Evolutionary conservation across 2,888 invertebrate genomes (phyloP), one percentile per base, ranked within the genome.

Genomic region (Limnephilus lunatus): DNA sequence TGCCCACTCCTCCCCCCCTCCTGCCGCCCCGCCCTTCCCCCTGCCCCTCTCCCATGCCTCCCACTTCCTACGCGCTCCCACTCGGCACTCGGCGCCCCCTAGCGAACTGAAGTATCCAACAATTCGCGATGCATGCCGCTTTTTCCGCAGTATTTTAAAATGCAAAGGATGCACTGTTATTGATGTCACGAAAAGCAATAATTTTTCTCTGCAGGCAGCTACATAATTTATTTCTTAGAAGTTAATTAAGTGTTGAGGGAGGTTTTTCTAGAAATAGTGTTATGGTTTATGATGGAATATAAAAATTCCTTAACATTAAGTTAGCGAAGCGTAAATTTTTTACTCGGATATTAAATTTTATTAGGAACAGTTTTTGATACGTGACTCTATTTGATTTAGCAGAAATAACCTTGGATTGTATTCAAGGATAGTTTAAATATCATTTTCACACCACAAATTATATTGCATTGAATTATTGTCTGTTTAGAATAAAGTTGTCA

Each of bases 1-100:
- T 90, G 92, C 92, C 87, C 89, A 90, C 82, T 31, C 80, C 82
- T 82, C 81, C 89, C 31, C 89, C 85, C 88, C 35, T 89, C 11
- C 89, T 88, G 39, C 91, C 81, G 53, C 30, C n/a, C 89, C 85
- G 39, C 85, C 68, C 35, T 81, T 48, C 35, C 68, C 68, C 85
- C 35, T 68, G 32, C n/a, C 90, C 30, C 83, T 83, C 83, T 4
- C 48, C 89, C 1, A 19, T 2, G 31, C 30, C 30, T 7, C 31
- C 86, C 9, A 68, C 68, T 68, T 68, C 25, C 68, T 25, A 68
- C 68, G 68, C 68, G 68, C 68, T 68, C 68, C 68, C 68, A 68
- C 68, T 19, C 39, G 44, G 35, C 86, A 32, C 86, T 39, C 86
- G 39, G 86, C 39, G 30, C 86, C 86, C 39, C 86, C 68, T 39